Conservation (phyloP, 2,797 vertebrate genomes). For the Parauchenoglanis ngamensis region DNA sequence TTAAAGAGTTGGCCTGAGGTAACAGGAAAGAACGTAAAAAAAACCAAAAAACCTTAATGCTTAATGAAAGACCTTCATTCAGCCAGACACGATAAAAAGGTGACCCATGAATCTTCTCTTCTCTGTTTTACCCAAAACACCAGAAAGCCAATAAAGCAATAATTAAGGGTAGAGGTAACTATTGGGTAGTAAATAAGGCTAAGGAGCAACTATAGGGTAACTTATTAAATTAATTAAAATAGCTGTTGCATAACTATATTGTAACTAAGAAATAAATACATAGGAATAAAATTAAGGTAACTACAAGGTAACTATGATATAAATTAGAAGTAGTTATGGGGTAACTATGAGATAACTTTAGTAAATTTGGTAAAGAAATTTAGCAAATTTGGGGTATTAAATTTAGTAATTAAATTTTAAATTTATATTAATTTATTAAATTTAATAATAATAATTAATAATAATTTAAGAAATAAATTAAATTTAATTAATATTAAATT, state of each 20-base stretch:
- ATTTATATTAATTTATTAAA: too few species aligned
- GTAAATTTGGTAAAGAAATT: too few species aligned
- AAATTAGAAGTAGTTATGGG: not conserved
- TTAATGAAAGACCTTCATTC: not conserved
- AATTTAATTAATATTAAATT: too few species aligned
- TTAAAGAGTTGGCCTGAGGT: not conserved
- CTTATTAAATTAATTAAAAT: too few species aligned
- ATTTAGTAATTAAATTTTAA: too few species aligned
- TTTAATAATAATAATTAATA: too few species aligned
- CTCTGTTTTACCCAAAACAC: not conserved
- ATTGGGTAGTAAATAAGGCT: not conserved
- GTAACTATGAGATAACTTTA: not conserved
- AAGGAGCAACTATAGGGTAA: not conserved
- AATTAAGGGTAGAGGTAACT: not conserved
- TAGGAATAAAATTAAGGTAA: too few species aligned
- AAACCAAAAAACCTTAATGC: too few species aligned
- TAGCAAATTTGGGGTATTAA: too few species aligned
- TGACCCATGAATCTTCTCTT: not conserved
- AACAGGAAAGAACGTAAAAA: not conserved
- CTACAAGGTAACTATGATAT: not conserved
- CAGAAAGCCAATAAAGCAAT: not conserved
- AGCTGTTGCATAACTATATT: too few species aligned
- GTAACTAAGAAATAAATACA: not conserved
- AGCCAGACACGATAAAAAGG: not conserved
- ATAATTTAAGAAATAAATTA: too few species aligned